A percentile compares a stretch with the other conserved stretches of the same genome.
phyloP scores from a whole-genome alignment of 2,888 invertebrate species.

The Nymphalis polychloros region DNA sequence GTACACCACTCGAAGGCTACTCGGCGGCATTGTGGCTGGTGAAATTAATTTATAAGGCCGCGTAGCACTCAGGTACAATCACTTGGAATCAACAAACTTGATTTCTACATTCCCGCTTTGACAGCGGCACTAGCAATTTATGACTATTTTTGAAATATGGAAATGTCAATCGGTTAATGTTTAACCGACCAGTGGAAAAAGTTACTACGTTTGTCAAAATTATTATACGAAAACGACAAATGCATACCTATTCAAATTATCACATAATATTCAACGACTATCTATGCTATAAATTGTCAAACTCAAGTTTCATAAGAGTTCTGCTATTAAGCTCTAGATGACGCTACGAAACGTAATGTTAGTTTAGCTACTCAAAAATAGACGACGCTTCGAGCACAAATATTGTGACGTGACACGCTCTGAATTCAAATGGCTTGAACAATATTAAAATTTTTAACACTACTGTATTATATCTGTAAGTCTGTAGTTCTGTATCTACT shows the following conservation, averaged over 20 bases:
- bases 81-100: slow-evolving; percentile 76
- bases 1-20: slow-evolving; percentile 85
- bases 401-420: too few species aligned
- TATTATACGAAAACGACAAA: neutral
- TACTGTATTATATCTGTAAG: too few species aligned
- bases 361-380: slow-evolving; percentile 13
- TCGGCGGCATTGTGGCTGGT: slow-evolving; percentile 77
- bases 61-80: slow-evolving; percentile 71
- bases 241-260: slow-evolving; percentile 18
- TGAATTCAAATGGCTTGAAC: too few species aligned
- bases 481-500: too few species aligned
- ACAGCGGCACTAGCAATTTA: slow-evolving; percentile 39
- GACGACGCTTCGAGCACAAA: slow-evolving; percentile 18
- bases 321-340: slow-evolving; percentile 29
- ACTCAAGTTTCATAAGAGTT: slow-evolving; percentile 3
- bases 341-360: neutral
- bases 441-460: too few species aligned
- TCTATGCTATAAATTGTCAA: slow-evolving; percentile 10
- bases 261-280: slow-evolving; percentile 17
- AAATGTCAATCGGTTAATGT: slow-evolving; percentile 29
- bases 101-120: slow-evolving; percentile 74
- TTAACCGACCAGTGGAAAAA: slow-evolving; percentile 16
- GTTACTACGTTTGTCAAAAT: neutral
- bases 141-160: slow-evolving; percentile 40
- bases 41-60: slow-evolving; percentile 75